These are phyloP conservation scores for Lacanobia wlatinum DNA, from an alignment of 2,888 invertebrate species.

Conservation along the genomic window DNA sequence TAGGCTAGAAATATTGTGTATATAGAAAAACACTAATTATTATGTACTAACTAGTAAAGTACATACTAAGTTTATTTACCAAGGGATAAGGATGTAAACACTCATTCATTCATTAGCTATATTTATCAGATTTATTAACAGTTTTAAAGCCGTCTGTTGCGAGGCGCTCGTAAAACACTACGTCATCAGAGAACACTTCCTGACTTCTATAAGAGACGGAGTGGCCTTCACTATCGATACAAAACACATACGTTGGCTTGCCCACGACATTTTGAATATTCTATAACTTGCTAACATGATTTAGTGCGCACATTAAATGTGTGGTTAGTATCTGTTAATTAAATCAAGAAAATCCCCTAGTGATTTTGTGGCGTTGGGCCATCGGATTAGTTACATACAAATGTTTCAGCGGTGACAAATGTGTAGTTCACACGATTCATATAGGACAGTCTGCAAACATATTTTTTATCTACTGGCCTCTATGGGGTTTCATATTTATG, in stretches of 20 bases:
- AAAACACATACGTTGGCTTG: constrained; percentile 44
- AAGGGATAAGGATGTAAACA: constrained; percentile 18
- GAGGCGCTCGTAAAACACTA: constrained; percentile 57
- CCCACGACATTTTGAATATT: constrained; percentile 56
- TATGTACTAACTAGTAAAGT: background rate
- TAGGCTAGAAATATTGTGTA: no score
- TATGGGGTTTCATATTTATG: background rate
- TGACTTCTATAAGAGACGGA: constrained; percentile 82
- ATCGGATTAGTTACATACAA: background rate
- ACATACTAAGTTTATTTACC: background rate
- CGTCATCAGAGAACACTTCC: constrained; percentile 81
- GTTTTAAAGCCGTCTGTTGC: constrained; percentile 41
- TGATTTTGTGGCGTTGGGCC: background rate
- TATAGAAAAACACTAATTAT: background rate
- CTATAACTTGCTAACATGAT: constrained; percentile 49
- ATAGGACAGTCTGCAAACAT: background rate
- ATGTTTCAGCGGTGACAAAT: constrained; percentile 20
- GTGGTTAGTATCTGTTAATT: constrained; percentile 17
- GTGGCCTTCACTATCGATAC: constrained; percentile 75
- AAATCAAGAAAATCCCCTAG: constrained; percentile 9
- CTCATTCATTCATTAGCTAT: constrained; percentile 37
- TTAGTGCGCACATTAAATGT: constrained; percentile 7
- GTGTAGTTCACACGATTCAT: constrained; percentile 22
- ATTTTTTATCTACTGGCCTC: background rate
- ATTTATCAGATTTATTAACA: constrained; percentile 35